Base-by-base conservation (phyloP, 2,113 vertebrate species). In the Callocephalon fimbriatum region DNA sequence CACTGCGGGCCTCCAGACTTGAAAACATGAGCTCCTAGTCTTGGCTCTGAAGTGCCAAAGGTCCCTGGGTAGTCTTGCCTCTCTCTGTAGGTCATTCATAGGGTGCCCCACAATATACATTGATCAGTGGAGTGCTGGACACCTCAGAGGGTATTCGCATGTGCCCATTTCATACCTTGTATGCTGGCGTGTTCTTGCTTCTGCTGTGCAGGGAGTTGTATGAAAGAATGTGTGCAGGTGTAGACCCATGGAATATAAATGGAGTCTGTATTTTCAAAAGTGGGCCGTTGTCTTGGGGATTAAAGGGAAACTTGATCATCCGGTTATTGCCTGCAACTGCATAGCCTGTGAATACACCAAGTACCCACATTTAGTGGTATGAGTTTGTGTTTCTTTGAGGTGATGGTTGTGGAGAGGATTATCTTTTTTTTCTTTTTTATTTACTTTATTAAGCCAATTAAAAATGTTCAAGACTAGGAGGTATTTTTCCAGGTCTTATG, bases 391-490 rank as follows among this genome's bases (percentile, higher is more conserved):
- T 70, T 91, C 90, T 91, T 62, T 56, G 79, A 80, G 54, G 77
- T 73, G 56, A 18, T 86, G 82, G 29, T 58, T 86, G 27, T 86
- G 56, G 79, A 79, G 45, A 73, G 82, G 94, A 91, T 97, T 95
- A 91, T 62, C 15, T 71, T 76, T 76, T 89, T 75, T 76, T 81
- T n/a, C n/a, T 51, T 31, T 14, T 21, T 21, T 54, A 67, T 94
- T 94, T 94, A 53, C 62, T 96, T 95, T 92, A 87, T 89, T 92
- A 94, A 97, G 65, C 38, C 80, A 95, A 50, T 92, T 96, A 94
- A 88, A 95, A 96, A 72, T 77, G 58, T 95, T 93, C 62, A 79
- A 84, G 72, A 83, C 82, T 50, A 77, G 78, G 40, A 93, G 62
- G 71, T 86, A 56, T 86, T 97, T 92, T 90, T 91, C 61, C 76